These are phyloP conservation scores for Harpalus rubripes DNA, from an alignment of 2,888 invertebrate genomes.

Conservation along the genomic window DNA sequence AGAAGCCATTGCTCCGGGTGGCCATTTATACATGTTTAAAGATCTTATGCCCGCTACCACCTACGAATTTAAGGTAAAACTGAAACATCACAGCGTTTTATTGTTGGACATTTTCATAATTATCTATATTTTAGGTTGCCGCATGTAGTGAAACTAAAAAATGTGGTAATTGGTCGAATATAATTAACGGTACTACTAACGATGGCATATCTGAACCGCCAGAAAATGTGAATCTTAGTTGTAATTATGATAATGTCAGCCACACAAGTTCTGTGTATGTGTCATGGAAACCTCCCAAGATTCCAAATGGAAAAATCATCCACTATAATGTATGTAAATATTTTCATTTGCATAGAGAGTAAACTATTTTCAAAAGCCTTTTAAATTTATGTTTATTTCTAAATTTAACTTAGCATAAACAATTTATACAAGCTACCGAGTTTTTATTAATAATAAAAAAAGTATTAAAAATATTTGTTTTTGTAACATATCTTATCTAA, in stretches of 20 bases:
- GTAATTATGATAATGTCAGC: constrained; percentile 82
- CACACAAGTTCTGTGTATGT: constrained; percentile 83
- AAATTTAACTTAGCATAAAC: no score
- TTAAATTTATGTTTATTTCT: no score
- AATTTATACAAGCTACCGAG: no score
- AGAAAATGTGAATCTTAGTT: constrained; percentile 83
- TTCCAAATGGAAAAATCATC: constrained; percentile 88
- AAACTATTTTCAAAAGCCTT: not conserved
- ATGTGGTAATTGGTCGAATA: constrained; percentile 89
- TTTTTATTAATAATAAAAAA: no score
- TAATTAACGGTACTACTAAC: constrained; percentile 89
- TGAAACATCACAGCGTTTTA: constrained; percentile 71
- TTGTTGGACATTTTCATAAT: not conserved
- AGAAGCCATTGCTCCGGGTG: constrained; percentile 81
- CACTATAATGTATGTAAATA: constrained; percentile 83
- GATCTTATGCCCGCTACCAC: constrained; percentile 88
- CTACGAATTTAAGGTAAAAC: constrained; percentile 86
- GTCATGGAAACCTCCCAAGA: constrained; percentile 86
- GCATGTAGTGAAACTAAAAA: constrained; percentile 89
- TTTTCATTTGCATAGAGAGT: constrained; percentile 32
- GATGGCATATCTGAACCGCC: constrained; percentile 90
- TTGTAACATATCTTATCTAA: no score
- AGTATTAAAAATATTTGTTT: no score
- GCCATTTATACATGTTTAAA: constrained; percentile 88
- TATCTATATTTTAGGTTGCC: constrained; percentile 83